Percentiles rank a stretch among this genome's conserved stretches.
Conservation (phyloP, 2,797 vertebrate species). For the Synaphobranchus kaupii region DNA sequence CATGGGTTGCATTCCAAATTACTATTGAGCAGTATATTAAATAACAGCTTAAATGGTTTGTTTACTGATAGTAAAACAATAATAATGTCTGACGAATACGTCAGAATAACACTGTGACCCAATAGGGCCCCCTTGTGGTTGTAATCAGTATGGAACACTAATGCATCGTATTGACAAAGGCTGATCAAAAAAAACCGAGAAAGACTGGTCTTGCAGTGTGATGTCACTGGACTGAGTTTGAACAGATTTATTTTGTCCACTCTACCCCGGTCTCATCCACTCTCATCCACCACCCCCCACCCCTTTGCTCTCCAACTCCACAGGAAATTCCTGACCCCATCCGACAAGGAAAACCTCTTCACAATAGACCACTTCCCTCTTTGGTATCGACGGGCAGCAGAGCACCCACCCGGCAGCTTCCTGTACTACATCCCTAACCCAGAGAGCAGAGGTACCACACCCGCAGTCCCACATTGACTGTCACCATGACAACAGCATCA, state of each 20-base stretch:
- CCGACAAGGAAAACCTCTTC: slow-evolving; percentile 88
- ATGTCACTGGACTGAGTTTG: background rate
- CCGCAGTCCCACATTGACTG: background rate
- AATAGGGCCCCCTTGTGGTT: slow-evolving; percentile 8
- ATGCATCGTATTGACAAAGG: background rate
- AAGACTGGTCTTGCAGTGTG: background rate
- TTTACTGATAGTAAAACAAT: background rate
- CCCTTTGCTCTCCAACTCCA: slow-evolving; percentile 10
- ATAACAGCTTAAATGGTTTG: background rate
- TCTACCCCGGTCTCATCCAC: background rate
- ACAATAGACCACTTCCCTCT: slow-evolving; percentile 92
- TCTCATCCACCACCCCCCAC: background rate
- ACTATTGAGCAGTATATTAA: background rate
- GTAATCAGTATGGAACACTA: background rate
- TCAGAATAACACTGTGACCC: background rate
- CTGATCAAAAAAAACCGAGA: background rate
- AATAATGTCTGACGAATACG: background rate
- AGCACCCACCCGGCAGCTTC: slow-evolving; percentile 85
- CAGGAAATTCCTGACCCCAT: slow-evolving; percentile 86
- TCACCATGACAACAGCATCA: slow-evolving; percentile 32
- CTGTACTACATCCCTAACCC: slow-evolving; percentile 82
- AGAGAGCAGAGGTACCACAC: slow-evolving; percentile 76
- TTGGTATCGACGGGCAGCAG: slow-evolving; percentile 91
- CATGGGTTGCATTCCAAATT: background rate
- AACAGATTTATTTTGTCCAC: background rate